Percentiles rank a stretch among this genome's conserved stretches.
These are phyloP conservation scores for Mnemiopsis leidyi DNA, from an alignment of 37 sponge, comb jelly and placozoan genomes.

Conservation along the genomic window DNA sequence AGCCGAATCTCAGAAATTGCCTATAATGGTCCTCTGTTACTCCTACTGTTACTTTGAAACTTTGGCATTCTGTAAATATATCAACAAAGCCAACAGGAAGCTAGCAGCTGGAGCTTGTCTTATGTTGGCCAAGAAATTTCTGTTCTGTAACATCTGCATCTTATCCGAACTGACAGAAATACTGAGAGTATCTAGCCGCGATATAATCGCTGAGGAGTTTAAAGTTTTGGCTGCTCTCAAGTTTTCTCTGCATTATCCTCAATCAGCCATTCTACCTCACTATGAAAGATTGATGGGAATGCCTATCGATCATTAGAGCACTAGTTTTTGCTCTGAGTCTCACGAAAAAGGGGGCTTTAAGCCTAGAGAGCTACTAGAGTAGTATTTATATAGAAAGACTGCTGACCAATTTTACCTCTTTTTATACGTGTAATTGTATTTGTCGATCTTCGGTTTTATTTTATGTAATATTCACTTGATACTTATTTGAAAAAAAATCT, in stretches of 20 bases:
- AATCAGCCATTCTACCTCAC: not conserved
- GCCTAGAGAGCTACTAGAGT: too few relatives aligned
- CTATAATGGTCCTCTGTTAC: slow-evolving; percentile 48
- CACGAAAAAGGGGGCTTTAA: too few relatives aligned
- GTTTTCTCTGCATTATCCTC: slow-evolving; percentile 37
- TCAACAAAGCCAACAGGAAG: slow-evolving; percentile 58
- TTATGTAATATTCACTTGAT: too few relatives aligned
- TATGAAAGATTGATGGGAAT: not conserved
- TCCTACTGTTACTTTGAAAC: slow-evolving; percentile 48
- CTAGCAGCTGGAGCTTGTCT: slow-evolving; percentile 58
- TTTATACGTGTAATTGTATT: too few relatives aligned
- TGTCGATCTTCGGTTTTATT: too few relatives aligned
- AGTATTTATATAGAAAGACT: too few relatives aligned
- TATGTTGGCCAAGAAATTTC: slow-evolving; percentile 37
- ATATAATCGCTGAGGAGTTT: slow-evolving; percentile 17
- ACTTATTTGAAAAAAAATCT: too few relatives aligned
- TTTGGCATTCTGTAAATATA: slow-evolving; percentile 3
- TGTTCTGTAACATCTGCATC: not conserved
- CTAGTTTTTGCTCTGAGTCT: too few relatives aligned
- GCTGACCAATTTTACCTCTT: too few relatives aligned
- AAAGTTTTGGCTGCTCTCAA: slow-evolving; percentile 50
- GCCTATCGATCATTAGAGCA: not conserved
- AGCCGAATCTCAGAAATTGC: not conserved
- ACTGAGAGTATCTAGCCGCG: slow-evolving; percentile 5
- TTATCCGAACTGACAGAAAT: slow-evolving; percentile 48